Conservation (phyloP, 2,113 vertebrate species). For the Bufo gargarizans region DNA sequence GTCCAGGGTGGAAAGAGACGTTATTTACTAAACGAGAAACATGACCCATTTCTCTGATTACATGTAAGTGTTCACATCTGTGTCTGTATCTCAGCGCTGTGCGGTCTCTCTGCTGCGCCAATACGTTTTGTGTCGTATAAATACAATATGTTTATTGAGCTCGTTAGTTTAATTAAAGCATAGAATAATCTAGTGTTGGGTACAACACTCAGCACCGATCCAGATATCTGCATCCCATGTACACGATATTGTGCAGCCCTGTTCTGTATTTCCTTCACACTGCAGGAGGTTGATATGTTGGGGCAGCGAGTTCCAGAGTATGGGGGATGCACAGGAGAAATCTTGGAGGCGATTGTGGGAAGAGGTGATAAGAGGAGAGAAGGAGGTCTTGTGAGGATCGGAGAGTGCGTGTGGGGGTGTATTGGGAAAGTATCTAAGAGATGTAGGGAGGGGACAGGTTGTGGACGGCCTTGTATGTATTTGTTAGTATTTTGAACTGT, state of each 20-base stretch:
- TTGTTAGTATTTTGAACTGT: too few relatives aligned
- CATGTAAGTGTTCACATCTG: neutral
- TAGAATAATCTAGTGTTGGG: neutral
- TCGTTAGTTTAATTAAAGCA: neutral
- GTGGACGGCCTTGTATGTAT: too few relatives aligned
- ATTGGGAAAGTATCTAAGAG: too few relatives aligned
- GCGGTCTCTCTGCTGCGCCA: neutral
- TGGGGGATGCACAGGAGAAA: too few relatives aligned
- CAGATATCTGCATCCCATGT: neutral
- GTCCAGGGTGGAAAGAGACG: too few relatives aligned
- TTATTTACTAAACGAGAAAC: too few relatives aligned
- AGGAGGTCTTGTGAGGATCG: too few relatives aligned
- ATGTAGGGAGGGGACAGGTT: too few relatives aligned
- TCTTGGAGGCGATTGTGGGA: too few relatives aligned
- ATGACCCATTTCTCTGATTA: neutral
- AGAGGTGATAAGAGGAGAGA: too few relatives aligned
- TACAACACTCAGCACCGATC: neutral
- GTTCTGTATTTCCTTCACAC: conserved; percentile 38
- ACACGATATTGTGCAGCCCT: neutral
- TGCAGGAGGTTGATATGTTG: conserved; percentile 18
- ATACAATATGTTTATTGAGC: neutral
- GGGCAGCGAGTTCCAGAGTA: too few relatives aligned
- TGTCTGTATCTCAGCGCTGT: neutral
- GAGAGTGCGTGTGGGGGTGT: too few relatives aligned
- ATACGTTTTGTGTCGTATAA: neutral